A percentile compares a stretch with the other conserved stretches of the same genome.
These are phyloP conservation scores for Smithornis capensis DNA, from an alignment of 2,113 vertebrate genomes.

Conservation along the genomic window DNA sequence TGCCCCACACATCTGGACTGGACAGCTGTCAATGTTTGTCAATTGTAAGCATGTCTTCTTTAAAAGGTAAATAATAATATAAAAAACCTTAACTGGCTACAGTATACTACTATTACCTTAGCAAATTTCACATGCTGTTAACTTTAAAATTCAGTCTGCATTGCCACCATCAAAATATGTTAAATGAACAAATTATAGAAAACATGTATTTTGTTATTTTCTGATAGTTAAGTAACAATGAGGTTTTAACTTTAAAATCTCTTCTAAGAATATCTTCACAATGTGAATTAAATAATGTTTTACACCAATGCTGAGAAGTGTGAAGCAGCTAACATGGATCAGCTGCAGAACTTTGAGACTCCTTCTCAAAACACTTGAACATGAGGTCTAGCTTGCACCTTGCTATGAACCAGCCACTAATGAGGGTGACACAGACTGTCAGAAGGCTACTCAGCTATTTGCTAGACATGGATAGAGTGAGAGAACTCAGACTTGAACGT, in stretches of 20 bases:
- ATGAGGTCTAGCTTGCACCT: neutral
- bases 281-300: neutral
- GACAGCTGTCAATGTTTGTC: neutral
- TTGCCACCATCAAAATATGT: neutral
- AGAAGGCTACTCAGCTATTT: neutral
- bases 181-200: neutral
- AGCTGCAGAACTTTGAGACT: neutral
- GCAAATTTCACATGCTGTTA: neutral
- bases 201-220: neutral
- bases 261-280: neutral
- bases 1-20: neutral
- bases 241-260: neutral
- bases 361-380: neutral
- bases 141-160: neutral
- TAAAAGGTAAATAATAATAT: neutral
- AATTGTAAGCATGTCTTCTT: neutral
- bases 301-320: neutral
- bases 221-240: neutral
- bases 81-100: neutral
- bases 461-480: neutral
- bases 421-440: neutral
- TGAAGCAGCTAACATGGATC: neutral
- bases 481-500: neutral
- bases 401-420: neutral
- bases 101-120: neutral